phyloP scores from a whole-genome alignment of 2,888 invertebrate species.

The Diarsia mendica region DNA sequence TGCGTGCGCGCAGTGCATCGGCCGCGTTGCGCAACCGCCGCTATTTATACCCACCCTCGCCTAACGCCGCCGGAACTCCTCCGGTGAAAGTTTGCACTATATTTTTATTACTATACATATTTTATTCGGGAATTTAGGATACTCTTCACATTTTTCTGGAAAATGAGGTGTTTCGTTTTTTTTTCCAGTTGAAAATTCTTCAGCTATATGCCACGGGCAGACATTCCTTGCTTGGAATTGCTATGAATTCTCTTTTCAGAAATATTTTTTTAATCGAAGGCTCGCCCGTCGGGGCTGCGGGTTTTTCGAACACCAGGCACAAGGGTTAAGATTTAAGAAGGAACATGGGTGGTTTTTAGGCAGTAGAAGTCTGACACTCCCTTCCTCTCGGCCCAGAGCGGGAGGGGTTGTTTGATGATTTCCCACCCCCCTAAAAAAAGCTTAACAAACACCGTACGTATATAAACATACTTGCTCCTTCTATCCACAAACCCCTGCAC shows the following conservation, averaged over 20 bases:
- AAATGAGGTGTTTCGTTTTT: not conserved
- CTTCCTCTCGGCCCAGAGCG: no score
- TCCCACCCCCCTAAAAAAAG: no score
- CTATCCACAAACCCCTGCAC: conserved; percentile 16
- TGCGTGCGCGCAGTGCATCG: conserved; percentile 74
- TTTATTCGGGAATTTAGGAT: conserved; percentile 37
- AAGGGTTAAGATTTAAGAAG: no score
- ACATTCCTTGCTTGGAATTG: not conserved
- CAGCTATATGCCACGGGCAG: not conserved
- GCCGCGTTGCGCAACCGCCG: conserved; percentile 75
- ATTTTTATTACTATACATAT: conserved; percentile 53
- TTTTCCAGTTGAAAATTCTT: not conserved
- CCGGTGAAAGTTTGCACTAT: conserved; percentile 68
- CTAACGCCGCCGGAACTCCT: conserved; percentile 69
- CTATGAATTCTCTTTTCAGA: not conserved
- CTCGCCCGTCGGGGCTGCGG: no score
- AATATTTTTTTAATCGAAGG: not conserved
- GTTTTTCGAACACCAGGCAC: no score
- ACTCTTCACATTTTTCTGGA: conserved; percentile 7
- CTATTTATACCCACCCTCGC: conserved; percentile 74
- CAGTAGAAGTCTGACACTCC: no score
- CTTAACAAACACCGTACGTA: not conserved
- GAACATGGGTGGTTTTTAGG: no score
- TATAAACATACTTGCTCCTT: conserved; percentile 20
- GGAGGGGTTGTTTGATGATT: not conserved